Percentiles rank a stretch among this genome's conserved stretches.
Evolutionary conservation across 2,113 vertebrate genomes (phyloP).

Genomic region (Ophthalmolycus amberensis): DNA sequence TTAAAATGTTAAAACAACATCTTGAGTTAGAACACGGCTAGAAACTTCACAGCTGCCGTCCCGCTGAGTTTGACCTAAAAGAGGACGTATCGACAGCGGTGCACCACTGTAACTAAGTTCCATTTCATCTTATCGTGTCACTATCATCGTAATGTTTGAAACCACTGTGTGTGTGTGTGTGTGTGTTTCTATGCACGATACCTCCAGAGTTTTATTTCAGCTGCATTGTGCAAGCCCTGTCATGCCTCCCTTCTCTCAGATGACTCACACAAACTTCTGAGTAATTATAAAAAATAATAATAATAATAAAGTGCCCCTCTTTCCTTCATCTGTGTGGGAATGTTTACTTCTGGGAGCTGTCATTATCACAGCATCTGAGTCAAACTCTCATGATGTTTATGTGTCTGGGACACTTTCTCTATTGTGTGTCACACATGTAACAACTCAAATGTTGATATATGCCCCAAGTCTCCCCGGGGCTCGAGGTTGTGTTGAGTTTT

Average conservation of each 20-base stretch:
- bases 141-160: conserved; percentile 1
- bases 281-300: background rate
- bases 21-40: background rate
- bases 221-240: conserved; percentile 10
- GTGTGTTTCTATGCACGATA: background rate
- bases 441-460: background rate
- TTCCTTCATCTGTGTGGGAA: conserved; percentile 59
- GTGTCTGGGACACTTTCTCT: conserved; percentile 38
- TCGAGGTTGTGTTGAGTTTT: conserved; percentile 11
- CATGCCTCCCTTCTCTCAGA: conserved; percentile 12
- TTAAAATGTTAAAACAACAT: conserved; percentile 7
- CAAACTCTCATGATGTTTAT: conserved; percentile 36
- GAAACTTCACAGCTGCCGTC: background rate
- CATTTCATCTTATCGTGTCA: conserved; percentile 25
- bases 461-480: background rate
- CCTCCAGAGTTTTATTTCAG: conserved; percentile 17
- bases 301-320: too few relatives aligned
- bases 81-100: background rate
- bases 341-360: conserved; percentile 39
- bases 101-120: conserved; percentile 6
- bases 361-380: conserved; percentile 14
- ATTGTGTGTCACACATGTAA: conserved; percentile 26
- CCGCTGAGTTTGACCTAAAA: background rate
- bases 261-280: conserved; percentile 53
- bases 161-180: background rate